Percentiles rank a stretch among this genome's conserved stretches.
These are phyloP conservation scores for Boleophthalmus pectinirostris DNA, from an alignment of 2,113 vertebrate species.

Conservation along the genomic window DNA sequence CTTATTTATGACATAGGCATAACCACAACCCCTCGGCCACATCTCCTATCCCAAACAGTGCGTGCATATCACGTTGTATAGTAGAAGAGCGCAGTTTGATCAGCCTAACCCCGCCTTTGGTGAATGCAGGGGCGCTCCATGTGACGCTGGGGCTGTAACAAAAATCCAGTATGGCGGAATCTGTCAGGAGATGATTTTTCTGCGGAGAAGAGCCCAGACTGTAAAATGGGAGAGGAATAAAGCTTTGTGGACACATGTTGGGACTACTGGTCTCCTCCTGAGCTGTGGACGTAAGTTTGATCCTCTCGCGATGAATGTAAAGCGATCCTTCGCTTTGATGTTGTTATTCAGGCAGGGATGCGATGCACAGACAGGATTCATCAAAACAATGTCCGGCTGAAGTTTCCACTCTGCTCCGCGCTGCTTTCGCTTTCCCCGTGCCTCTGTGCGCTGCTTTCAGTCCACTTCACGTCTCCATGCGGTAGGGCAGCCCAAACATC, in stretches of 20 bases:
- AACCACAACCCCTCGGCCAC: background rate
- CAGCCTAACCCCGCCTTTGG: conserved; percentile 67
- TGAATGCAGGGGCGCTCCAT: conserved; percentile 67
- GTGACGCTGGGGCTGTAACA: conserved; percentile 71
- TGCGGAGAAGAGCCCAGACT: conserved; percentile 27
- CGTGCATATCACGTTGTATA: background rate
- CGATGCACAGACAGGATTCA: conserved; percentile 54
- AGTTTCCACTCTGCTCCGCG: conserved; percentile 60
- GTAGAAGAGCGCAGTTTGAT: conserved; percentile 38
- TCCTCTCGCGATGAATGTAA: conserved; percentile 26
- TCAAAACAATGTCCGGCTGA: conserved; percentile 68
- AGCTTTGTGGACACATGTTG: conserved; percentile 35
- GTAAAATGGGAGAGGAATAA: conserved; percentile 41
- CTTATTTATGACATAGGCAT: conserved; percentile 9
- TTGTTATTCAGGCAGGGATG: conserved; percentile 54
- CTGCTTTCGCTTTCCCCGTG: conserved; percentile 4
- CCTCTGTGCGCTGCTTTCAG: background rate
- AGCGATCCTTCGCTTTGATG: conserved; percentile 50
- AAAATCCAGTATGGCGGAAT: conserved; percentile 82
- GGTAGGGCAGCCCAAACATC: background rate
- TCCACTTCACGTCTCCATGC: background rate
- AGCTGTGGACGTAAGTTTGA: conserved; percentile 56
- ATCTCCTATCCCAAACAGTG: background rate
- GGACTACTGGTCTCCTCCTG: conserved; percentile 33
- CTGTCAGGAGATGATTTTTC: conserved; percentile 73